Conservation (phyloP, 2,888 invertebrate species). For the Xiphydria camelus region DNA sequence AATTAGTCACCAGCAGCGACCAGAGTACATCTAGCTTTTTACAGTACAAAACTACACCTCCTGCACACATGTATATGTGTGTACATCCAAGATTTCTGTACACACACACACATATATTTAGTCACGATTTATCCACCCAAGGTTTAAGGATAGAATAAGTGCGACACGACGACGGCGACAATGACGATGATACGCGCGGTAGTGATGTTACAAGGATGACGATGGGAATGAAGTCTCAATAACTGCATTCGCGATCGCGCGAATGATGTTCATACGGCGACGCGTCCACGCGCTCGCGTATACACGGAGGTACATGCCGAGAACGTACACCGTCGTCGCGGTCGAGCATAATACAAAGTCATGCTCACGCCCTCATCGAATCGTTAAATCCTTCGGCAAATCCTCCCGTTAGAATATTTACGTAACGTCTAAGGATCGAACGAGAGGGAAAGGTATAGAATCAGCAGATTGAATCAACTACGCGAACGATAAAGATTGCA, state of each 20-base stretch:
- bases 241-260: no score
- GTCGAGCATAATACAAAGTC: background rate
- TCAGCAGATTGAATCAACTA: no score
- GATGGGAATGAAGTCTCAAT: no score
- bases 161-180: slow-evolving; percentile 29
- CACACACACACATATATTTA: slow-evolving; percentile 41
- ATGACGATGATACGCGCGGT: background rate
- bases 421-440: no score
- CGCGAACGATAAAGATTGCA: no score
- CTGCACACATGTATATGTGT: slow-evolving; percentile 32
- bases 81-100: slow-evolving; percentile 8
- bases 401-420: no score
- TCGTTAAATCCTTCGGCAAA: background rate
- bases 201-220: no score
- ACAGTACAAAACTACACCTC: slow-evolving; percentile 57
- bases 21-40: slow-evolving; percentile 55
- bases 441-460: no score
- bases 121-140: slow-evolving; percentile 46
- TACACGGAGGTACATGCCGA: background rate
- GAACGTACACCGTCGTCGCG: background rate
- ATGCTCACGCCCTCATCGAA: background rate
- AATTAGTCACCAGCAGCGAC: slow-evolving; percentile 41
- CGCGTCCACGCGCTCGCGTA: no score
- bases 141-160: slow-evolving; percentile 44
- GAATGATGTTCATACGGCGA: no score